Conservation (phyloP, 2,797 vertebrate species). For the Anguilla pacifica region DNA sequence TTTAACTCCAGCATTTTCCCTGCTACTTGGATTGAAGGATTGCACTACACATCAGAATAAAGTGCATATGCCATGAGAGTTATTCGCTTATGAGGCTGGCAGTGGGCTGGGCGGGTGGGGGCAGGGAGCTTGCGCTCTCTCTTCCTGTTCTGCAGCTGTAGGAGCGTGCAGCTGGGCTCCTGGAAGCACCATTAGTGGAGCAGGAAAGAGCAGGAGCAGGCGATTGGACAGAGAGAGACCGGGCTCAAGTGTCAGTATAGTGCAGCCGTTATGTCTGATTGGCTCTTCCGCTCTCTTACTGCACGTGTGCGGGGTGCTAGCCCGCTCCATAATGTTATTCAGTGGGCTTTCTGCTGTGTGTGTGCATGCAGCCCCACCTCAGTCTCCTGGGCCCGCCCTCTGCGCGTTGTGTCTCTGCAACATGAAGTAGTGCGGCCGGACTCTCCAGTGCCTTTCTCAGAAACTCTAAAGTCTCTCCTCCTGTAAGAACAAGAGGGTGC, state of each 20-base stretch:
- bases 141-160: not conserved
- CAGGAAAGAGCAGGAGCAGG: slow-evolving; percentile 58
- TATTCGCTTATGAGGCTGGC: not conserved
- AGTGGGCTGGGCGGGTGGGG: too few species aligned
- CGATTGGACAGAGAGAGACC: slow-evolving; percentile 59
- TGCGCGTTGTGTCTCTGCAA: too few species aligned
- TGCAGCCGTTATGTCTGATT: not conserved
- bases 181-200: slow-evolving; percentile 60
- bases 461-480: not conserved
- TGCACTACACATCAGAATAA: not conserved
- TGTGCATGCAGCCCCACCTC: too few species aligned
- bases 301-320: not conserved
- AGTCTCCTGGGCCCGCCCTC: too few species aligned
- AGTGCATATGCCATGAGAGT: not conserved
- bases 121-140: not conserved
- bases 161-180: slow-evolving; percentile 5
- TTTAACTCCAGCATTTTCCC: not conserved
- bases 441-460: not conserved
- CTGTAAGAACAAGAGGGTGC: not conserved
- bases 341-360: not conserved
- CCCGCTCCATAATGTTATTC: not conserved
- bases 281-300: not conserved
- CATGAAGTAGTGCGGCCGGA: not conserved
- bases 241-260: not conserved
- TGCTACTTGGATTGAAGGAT: too few species aligned